Evolutionary conservation across 1,140 invertebrate genomes (phyloP), one percentile per base, ranked within the genome.

Genomic region (Drosophila mayri): DNA sequence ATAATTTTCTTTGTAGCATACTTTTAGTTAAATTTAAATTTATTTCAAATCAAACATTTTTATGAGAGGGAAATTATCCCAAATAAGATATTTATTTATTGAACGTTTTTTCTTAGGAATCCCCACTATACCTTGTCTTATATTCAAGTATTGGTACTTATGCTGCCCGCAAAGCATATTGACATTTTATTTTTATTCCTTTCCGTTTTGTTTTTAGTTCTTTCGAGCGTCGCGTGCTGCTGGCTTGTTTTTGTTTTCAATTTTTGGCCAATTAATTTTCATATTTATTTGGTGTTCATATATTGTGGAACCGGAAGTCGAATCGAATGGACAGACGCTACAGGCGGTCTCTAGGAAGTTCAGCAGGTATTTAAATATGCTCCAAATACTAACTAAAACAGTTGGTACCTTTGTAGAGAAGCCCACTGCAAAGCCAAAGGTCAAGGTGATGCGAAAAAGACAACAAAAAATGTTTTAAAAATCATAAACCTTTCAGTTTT

Each of bases 181-280:
- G 46, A 30, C 67, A 72, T 30, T 73, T 73, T 72, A 50, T 72
- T 37, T 73, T 73, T 72, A 50, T 72, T 72, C 37, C 20, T 47
- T 67, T 90, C 55, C 68, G 76, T 84, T 88, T 88, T 81, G 73
- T 78, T 90, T 54, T 41, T 62, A 84, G 73, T 78, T 90, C 43
- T 90, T 81, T 66, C 65, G 44, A 52, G 50, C 62, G 47, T 81
- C 85, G 84, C 73, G 62, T 90, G 84, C 77, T 61, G 54, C 43
- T 61, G 52, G 41, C 43, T 61, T 61, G 41, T 65, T 58, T 67
- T 67, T 40, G 54, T 85, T 81, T 63, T 70, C 25, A 76, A 38
- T 60, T 57, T 76, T 76, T 18, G 22, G n/a, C n/a, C 38, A 60
- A 60, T 49, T 60, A 32, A 66, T 76, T 65, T 43, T 41, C 32